phyloP scores from a whole-genome alignment of 2,888 invertebrate species.

The Agonopterix subpropinquella region DNA sequence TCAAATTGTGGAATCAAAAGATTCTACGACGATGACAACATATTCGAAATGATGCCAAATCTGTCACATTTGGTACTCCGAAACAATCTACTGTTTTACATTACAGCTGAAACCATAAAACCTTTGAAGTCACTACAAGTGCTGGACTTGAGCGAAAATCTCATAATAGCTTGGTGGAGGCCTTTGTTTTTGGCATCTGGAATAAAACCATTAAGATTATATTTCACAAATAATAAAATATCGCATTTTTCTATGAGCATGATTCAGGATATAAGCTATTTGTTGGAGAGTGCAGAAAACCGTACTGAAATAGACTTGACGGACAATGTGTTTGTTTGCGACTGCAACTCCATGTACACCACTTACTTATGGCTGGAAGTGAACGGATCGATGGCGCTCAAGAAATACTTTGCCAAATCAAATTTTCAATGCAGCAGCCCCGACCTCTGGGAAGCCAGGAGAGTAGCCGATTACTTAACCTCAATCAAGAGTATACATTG shows the following conservation, averaged over 20 bases:
- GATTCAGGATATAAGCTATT: slow-evolving; percentile 70
- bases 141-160: slow-evolving; percentile 70
- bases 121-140: slow-evolving; percentile 55
- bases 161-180: slow-evolving; percentile 69
- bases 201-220: slow-evolving; percentile 46
- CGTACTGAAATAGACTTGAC: slow-evolving; percentile 55
- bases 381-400: slow-evolving; percentile 45
- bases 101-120: slow-evolving; percentile 55
- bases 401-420: slow-evolving; percentile 44
- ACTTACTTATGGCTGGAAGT: slow-evolving; percentile 57
- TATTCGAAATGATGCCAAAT: slow-evolving; percentile 67
- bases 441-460: slow-evolving; percentile 58
- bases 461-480: slow-evolving; percentile 53
- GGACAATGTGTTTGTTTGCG: slow-evolving; percentile 74
- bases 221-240: slow-evolving; percentile 72
- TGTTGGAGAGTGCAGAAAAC: slow-evolving; percentile 46
- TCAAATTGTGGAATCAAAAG: slow-evolving; percentile 67
- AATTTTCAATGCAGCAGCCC: slow-evolving; percentile 61
- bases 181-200: slow-evolving; percentile 65
- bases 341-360: slow-evolving; percentile 62
- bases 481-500: slow-evolving; percentile 56
- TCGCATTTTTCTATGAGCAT: slow-evolving; percentile 72
- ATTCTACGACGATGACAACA: slow-evolving; percentile 55
- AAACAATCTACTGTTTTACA: slow-evolving; percentile 60
- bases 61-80: slow-evolving; percentile 66